phyloP scores from a whole-genome alignment of 2,888 invertebrate species.

The Polyommatus iphigenia region DNA sequence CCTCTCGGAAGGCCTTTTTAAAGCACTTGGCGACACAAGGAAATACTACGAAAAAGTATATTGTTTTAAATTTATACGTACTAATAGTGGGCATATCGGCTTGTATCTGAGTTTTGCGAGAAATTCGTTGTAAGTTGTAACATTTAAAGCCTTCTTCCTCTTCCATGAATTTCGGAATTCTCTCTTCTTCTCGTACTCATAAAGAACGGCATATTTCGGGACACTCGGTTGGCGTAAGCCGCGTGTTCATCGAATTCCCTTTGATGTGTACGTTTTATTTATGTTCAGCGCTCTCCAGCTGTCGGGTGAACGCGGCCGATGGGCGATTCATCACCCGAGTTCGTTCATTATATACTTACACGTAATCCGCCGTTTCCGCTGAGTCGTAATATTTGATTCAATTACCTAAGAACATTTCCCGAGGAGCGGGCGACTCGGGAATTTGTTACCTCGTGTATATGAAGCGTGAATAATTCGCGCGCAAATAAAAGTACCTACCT shows the following conservation, averaged over 20 bases:
- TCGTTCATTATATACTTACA: conserved; percentile 10
- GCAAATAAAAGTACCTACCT: conserved; percentile 21
- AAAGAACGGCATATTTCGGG: not conserved
- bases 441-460: not conserved
- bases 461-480: conserved; percentile 2
- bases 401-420: conserved; percentile 19
- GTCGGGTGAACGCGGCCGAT: not conserved
- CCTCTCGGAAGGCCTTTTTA: not conserved
- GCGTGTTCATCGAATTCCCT: not conserved
- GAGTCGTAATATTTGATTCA: conserved; percentile 17
- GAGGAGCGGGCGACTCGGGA: not conserved
- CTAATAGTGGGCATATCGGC: too few species aligned
- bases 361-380: not conserved
- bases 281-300: not conserved
- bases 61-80: too few species aligned
- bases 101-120: too few species aligned
- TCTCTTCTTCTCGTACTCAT: not conserved
- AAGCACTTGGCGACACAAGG: not conserved
- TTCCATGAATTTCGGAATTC: not conserved
- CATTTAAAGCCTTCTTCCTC: not conserved
- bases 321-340: not conserved
- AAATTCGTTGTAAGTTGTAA: not conserved
- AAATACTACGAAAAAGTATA: too few species aligned
- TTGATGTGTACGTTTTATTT: conserved; percentile 5
- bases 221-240: not conserved